Evolutionary conservation across 1,140 invertebrate species (phyloP), one percentile per base, ranked within the genome.

Genomic region (Tetragonula clypearis): DNA sequence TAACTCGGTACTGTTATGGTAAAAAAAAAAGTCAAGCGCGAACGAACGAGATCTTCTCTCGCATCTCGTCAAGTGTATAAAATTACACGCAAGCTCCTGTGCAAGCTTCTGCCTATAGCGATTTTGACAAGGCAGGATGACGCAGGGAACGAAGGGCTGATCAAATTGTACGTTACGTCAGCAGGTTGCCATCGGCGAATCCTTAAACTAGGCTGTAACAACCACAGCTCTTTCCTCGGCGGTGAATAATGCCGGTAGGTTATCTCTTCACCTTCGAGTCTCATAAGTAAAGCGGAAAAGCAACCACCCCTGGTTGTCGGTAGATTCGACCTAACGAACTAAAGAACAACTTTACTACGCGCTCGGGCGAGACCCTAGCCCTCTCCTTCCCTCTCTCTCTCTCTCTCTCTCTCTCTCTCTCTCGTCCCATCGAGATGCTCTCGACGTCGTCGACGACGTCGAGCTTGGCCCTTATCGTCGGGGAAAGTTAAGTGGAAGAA

Each of bases 401-500:
- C 73, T 12, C 62, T 74, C 66, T 41, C 81, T 41, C 80, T 8
- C 87, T 41, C 85, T 62, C 87, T 41, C 58, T 17, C 15, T 30
- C 26, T 30, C 8, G 66, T 69, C 17, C 71, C 35, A 35, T 35
- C 35, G 35, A 35, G 35, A 35, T 35, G 35, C 14, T 79, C 66
- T 88, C 86, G 60, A 30, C 74, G 76, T 62, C n/a, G 85, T 30
- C 74, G 21, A 55, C 86, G 77, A 66, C 84, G 74, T 73, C 85
- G 68, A 73, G 71, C 77, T 73, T 87, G 90, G 86, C 41, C 90
- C 91, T 93, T 94, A 94, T 94, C 93, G 89, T 90, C 77, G 81
- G 89, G 41, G 89, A 92, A 93, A 94, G 91, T 94, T 94, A 94
- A 95, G 93, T 94, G 93, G 93, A 94, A 94, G 93, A 94, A 94